A percentile compares a stretch with the other conserved stretches of the same genome.
phyloP scores from a whole-genome alignment of 2,797 vertebrate species.

The Artibeus lituratus region DNA sequence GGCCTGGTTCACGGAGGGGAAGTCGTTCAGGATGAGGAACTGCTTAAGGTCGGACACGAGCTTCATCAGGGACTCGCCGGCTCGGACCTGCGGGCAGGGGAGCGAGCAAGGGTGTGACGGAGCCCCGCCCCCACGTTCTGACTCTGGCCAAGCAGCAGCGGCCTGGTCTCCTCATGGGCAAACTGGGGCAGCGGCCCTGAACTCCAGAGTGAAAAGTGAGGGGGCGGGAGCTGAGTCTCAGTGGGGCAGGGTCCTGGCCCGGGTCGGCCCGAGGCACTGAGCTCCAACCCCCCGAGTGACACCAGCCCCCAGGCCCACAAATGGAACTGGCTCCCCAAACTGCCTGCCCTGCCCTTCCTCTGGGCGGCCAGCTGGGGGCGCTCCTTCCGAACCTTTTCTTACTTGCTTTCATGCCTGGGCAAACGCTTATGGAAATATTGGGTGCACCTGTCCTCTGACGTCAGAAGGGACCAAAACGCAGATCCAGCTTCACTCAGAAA shows the following conservation, averaged over 20 bases:
- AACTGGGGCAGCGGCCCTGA: rapidly evolving
- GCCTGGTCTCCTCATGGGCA: not conserved
- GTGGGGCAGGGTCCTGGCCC: no score
- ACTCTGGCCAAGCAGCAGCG: not conserved
- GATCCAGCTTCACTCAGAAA: rapidly evolving
- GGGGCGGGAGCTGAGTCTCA: no score
- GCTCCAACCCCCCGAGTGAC: rapidly evolving
- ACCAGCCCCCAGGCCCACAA: not conserved
- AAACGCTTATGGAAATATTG: rapidly evolving
- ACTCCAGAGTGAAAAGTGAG: not conserved
- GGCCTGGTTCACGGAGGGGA: conserved; percentile 96
- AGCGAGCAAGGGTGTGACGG: not conserved
- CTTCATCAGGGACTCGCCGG: conserved; percentile 98
- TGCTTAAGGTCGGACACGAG: conserved; percentile 98
- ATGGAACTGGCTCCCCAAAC: rapidly evolving
- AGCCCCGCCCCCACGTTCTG: rapidly evolving
- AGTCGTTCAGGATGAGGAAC: conserved; percentile 98
- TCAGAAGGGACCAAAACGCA: not conserved
- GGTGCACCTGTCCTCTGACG: not conserved
- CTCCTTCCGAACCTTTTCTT: not conserved
- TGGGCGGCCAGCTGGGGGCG: rapidly evolving
- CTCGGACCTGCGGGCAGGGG: conserved; percentile 89
- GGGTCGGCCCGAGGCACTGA: rapidly evolving
- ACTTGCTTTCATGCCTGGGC: rapidly evolving
- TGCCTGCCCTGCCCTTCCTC: not conserved